Conservation (phyloP, 1,140 invertebrate species). For the Gonatopus flavifemur region DNA sequence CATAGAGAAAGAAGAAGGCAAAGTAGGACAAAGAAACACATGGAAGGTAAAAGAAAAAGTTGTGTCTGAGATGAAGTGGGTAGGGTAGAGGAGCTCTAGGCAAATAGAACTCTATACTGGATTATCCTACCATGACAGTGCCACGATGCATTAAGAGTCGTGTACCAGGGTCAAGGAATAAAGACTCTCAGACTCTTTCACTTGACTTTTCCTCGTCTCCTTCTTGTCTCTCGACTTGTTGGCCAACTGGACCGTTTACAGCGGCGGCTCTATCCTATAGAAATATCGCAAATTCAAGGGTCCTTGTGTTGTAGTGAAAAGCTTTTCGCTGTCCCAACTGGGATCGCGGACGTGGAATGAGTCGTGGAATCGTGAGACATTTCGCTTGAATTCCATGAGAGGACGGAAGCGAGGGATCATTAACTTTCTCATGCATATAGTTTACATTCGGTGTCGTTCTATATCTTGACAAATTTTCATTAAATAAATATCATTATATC, state of each 20-base stretch:
- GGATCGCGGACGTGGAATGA: slow-evolving; percentile 20
- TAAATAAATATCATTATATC: too few relatives aligned
- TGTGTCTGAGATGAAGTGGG: too few relatives aligned
- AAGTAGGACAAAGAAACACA: background rate
- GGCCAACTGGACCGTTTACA: background rate
- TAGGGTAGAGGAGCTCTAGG: too few relatives aligned
- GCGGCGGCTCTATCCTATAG: background rate
- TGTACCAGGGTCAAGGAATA: too few relatives aligned
- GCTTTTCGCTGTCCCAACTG: slow-evolving; percentile 16
- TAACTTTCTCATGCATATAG: slow-evolving; percentile 16
- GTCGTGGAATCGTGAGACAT: slow-evolving; percentile 15
- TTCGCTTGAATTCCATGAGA: slow-evolving; percentile 9
- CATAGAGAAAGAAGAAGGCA: background rate
- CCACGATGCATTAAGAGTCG: too few relatives aligned
- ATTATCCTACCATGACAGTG: too few relatives aligned
- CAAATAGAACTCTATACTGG: too few relatives aligned
- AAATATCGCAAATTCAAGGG: slow-evolving; percentile 23
- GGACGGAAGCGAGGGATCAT: slow-evolving; percentile 16
- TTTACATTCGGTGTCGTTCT: too few relatives aligned
- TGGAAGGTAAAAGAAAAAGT: background rate
- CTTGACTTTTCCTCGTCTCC: background rate
- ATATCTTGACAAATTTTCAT: too few relatives aligned
- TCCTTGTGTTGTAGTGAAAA: slow-evolving; percentile 13
- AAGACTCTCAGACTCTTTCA: too few relatives aligned
- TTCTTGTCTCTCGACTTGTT: background rate